These are phyloP conservation scores for Cyprinodon brontotheroides DNA, from an alignment of 2,113 vertebrate genomes.

Conservation along the genomic window DNA sequence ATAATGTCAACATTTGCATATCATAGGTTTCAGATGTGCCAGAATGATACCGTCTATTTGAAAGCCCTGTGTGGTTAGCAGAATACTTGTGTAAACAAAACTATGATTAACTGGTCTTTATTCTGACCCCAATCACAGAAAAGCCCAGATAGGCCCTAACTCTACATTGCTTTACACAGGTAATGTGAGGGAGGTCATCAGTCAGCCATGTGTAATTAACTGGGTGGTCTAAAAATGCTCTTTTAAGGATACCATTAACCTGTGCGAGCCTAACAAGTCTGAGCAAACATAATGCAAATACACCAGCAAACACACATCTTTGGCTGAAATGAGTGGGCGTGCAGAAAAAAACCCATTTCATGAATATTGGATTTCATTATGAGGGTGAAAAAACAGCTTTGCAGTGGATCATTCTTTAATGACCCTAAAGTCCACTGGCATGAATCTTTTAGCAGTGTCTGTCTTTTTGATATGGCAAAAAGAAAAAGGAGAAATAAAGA, in stretches of 20 bases:
- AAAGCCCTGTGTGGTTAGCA: background rate
- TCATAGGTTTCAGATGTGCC: conserved; percentile 6
- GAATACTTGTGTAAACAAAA: conserved; percentile 41
- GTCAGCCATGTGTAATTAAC: conserved; percentile 70
- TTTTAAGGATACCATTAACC: conserved; percentile 76
- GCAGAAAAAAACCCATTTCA: conserved; percentile 74
- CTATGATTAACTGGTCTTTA: conserved; percentile 64
- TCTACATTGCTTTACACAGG: conserved; percentile 56
- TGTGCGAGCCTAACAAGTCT: conserved; percentile 59
- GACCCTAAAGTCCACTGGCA: conserved; percentile 78
- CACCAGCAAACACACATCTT: conserved; percentile 61
- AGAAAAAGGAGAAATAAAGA: conserved; percentile 21
- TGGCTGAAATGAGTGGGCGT: conserved; percentile 41
- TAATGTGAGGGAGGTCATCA: conserved; percentile 59
- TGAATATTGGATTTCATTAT: conserved; percentile 81
- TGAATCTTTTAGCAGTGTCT: conserved; percentile 78
- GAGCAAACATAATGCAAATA: conserved; percentile 63
- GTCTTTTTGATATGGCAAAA: conserved; percentile 63
- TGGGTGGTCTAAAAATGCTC: conserved; percentile 54
- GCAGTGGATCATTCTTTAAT: conserved; percentile 78
- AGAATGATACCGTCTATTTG: conserved; percentile 19
- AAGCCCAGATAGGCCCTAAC: conserved; percentile 41
- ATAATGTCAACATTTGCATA: conserved; percentile 33
- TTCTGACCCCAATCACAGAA: conserved; percentile 58
- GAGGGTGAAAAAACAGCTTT: conserved; percentile 70